Evolutionary conservation across 2,113 vertebrate species (phyloP).

Genomic region (Rutilus rutilus): DNA sequence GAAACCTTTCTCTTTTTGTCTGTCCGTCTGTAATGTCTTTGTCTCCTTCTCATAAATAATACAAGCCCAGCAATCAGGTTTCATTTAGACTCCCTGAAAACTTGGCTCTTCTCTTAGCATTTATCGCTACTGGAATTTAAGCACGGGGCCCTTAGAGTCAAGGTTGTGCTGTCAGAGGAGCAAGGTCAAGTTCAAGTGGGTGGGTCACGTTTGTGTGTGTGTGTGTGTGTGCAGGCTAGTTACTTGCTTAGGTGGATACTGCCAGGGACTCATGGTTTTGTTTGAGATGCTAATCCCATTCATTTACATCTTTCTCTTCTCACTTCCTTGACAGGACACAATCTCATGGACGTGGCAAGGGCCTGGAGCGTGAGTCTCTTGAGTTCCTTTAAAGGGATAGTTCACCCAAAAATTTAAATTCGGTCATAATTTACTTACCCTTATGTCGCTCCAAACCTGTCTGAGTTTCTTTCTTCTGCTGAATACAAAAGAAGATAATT

Average conservation of each 20-base stretch:
- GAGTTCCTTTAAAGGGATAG: slow-evolving; percentile 3
- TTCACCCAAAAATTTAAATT: not conserved
- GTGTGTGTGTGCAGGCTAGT: not conserved
- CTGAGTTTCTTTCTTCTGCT: not conserved
- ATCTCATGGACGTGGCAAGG: slow-evolving; percentile 89
- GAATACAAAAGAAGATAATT: not conserved
- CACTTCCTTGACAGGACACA: slow-evolving; percentile 75
- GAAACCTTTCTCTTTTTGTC: not conserved
- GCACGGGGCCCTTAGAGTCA: not conserved
- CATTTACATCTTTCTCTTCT: not conserved
- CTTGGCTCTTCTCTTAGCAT: not conserved
- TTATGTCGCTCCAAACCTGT: not conserved
- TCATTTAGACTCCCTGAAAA: not conserved
- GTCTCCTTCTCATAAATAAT: slow-evolving; percentile 21
- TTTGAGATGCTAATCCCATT: slow-evolving; percentile 15
- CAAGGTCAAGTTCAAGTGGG: not conserved
- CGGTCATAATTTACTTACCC: not conserved
- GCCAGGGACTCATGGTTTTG: not conserved
- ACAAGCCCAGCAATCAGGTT: not conserved
- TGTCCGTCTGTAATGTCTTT: not conserved
- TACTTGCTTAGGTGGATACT: slow-evolving; percentile 11
- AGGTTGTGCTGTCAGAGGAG: not conserved
- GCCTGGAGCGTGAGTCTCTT: slow-evolving; percentile 79
- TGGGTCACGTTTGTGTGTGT: too few relatives aligned
- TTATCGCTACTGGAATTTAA: too few relatives aligned